Conservation (phyloP, 1,140 invertebrate species). For the Sarcophaga peregrina region DNA sequence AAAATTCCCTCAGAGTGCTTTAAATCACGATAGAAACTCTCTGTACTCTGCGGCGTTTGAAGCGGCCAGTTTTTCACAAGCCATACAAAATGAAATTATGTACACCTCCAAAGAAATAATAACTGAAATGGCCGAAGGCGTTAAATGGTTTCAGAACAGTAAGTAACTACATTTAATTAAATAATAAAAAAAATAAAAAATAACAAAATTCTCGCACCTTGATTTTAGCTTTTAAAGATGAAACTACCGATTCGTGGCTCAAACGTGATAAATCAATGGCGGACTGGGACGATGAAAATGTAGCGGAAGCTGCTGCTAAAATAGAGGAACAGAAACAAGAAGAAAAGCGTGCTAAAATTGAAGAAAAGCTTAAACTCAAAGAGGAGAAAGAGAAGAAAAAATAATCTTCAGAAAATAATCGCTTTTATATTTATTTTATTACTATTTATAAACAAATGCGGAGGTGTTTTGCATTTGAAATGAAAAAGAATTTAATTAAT, state of each 20-base stretch:
- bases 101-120: conserved; percentile 73
- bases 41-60: conserved; percentile 75
- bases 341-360: conserved; percentile 51
- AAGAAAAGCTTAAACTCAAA: conserved; percentile 56
- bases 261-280: conserved; percentile 68
- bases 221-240: conserved; percentile 55
- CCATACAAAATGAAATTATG: conserved; percentile 78
- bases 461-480: neutral
- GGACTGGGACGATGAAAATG: conserved; percentile 71
- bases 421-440: neutral
- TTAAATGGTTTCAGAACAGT: conserved; percentile 66
- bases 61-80: conserved; percentile 71
- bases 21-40: conserved; percentile 80
- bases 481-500: neutral
- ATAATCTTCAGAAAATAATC: conserved; percentile 27
- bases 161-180: conserved; percentile 10
- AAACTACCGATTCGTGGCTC: conserved; percentile 59
- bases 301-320: conserved; percentile 57
- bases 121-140: conserved; percentile 76
- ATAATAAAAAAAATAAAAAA: too few species aligned
- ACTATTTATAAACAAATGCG: neutral
- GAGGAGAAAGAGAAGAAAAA: conserved; percentile 54
- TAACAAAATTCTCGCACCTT: too few species aligned
- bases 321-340: conserved; percentile 57
- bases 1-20: conserved; percentile 84